Evolutionary conservation across 2,888 invertebrate genomes (phyloP).

Genomic region (Eupithecia exiguata): DNA sequence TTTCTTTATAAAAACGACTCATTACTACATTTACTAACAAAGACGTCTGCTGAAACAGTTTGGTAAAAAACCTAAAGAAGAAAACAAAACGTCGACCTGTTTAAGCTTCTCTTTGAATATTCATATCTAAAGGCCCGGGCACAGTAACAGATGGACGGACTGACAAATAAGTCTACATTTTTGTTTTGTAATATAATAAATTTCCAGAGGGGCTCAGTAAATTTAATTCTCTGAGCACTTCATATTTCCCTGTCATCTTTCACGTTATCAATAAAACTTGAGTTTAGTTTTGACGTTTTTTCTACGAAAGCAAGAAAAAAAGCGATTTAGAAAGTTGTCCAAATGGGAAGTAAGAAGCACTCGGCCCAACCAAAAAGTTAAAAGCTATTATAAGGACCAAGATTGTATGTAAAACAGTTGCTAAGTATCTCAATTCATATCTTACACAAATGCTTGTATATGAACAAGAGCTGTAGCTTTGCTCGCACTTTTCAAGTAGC

Average conservation of each 20-base stretch:
- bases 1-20: background rate
- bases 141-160: conserved; percentile 26
- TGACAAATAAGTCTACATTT: conserved; percentile 15
- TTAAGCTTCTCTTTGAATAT: conserved; percentile 23
- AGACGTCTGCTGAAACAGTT: background rate
- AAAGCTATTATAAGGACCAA: too few relatives aligned
- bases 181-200: conserved; percentile 21
- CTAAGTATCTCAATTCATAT: too few relatives aligned
- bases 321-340: background rate
- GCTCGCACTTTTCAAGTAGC: too few relatives aligned
- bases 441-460: too few relatives aligned
- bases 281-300: background rate
- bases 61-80: background rate
- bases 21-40: background rate
- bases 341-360: background rate
- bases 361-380: background rate
- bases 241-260: background rate
- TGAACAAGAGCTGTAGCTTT: too few relatives aligned
- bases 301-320: too few relatives aligned
- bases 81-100: conserved; percentile 12
- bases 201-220: background rate
- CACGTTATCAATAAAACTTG: background rate
- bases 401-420: too few relatives aligned
- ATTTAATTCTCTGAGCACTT: background rate
- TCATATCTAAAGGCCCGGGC: conserved; percentile 20